Evolutionary conservation across 2,797 vertebrate genomes (phyloP).

Genomic region (Sphenopsis melanotis): DNA sequence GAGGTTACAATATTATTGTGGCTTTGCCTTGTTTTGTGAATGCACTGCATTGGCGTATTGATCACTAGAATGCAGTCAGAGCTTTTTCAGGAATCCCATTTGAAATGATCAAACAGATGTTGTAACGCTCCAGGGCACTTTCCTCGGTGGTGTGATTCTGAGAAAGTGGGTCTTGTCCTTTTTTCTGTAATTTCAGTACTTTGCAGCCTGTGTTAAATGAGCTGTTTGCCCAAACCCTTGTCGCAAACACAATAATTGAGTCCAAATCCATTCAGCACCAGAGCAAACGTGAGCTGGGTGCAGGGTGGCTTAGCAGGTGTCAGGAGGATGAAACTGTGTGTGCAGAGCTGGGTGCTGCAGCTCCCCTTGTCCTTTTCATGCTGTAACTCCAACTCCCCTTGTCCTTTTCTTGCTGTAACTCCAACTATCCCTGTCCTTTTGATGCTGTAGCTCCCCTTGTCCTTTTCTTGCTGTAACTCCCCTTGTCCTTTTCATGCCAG

Average conservation of each 20-base stretch:
- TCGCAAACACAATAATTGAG: fast-evolving
- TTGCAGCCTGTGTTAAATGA: background rate
- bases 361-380: too few relatives aligned
- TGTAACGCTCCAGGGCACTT: background rate
- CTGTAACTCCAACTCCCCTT: too few relatives aligned
- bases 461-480: background rate
- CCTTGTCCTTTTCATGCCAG: background rate
- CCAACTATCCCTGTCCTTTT: too few relatives aligned
- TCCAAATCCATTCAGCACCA: fast-evolving
- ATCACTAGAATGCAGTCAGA: background rate
- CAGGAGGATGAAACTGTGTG: background rate
- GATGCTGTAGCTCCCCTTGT: background rate
- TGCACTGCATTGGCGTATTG: background rate
- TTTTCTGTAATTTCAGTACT: background rate
- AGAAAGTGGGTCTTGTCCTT: background rate
- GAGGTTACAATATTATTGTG: background rate
- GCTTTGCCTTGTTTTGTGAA: background rate
- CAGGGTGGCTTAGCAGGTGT: background rate
- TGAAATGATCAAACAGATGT: background rate
- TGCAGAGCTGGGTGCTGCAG: background rate
- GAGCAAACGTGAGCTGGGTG: fast-evolving
- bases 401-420: too few relatives aligned
- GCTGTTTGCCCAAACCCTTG: background rate
- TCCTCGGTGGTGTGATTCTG: background rate
- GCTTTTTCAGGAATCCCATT: background rate